A percentile compares a stretch with the other conserved stretches of the same genome.
phyloP scores from a whole-genome alignment of 2,113 vertebrate species.

The Melanerpes formicivorus region DNA sequence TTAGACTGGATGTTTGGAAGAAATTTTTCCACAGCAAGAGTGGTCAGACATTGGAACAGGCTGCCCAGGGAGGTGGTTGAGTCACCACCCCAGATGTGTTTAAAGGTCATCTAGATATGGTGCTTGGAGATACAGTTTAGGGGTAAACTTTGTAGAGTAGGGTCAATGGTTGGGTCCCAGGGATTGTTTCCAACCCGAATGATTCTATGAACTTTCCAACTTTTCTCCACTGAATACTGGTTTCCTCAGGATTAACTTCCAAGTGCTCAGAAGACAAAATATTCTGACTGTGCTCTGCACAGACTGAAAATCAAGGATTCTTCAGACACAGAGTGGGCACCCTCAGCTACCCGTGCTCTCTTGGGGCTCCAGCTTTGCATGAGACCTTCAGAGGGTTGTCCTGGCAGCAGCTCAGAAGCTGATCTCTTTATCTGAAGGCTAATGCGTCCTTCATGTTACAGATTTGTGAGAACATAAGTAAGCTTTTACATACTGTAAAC shows the following conservation, averaged over 20 bases:
- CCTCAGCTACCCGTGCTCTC: not conserved
- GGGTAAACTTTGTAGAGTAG: too few species aligned
- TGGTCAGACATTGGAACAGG: too few species aligned
- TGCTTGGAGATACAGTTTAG: too few species aligned
- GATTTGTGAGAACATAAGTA: not conserved
- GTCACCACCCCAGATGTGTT: too few species aligned
- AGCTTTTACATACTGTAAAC: not conserved
- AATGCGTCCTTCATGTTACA: accelerated
- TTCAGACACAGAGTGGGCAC: accelerated
- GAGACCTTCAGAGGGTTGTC: not conserved
- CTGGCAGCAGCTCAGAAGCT: not conserved
- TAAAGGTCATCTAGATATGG: too few species aligned
- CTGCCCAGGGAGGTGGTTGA: too few species aligned
- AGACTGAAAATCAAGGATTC: not conserved
- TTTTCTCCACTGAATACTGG: not conserved
- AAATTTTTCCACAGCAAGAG: too few species aligned
- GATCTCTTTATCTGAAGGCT: not conserved
- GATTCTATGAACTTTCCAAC: not conserved
- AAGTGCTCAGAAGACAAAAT: not conserved
- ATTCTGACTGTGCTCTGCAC: accelerated
- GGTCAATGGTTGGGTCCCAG: too few species aligned
- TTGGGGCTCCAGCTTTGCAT: not conserved
- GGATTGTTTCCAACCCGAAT: too few species aligned
- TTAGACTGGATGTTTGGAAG: too few species aligned
- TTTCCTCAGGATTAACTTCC: not conserved